Conservation (phyloP, 2,888 invertebrate genomes). For the Pammene aurita region DNA sequence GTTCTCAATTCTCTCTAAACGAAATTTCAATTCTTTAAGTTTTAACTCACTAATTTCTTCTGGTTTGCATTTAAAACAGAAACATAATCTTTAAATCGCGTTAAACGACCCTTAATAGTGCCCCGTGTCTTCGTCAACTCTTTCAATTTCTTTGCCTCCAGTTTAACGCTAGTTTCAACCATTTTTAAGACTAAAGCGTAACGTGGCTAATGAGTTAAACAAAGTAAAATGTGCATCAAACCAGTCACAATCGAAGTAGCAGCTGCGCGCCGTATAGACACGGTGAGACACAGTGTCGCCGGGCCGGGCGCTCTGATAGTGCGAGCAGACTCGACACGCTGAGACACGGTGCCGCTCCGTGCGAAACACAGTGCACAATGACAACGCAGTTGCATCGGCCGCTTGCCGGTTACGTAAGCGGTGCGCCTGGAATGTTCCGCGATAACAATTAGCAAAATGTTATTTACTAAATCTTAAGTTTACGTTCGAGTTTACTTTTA, state of each 20-base stretch:
- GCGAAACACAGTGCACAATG: neutral
- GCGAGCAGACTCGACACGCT: no score
- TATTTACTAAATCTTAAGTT: no score
- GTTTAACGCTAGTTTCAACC: no score
- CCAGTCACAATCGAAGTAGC: neutral
- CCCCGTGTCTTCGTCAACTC: no score
- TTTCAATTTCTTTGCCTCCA: no score
- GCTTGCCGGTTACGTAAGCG: neutral
- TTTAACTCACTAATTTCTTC: slow-evolving; percentile 5
- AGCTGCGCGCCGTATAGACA: neutral
- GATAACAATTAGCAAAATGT: no score
- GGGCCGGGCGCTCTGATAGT: no score
- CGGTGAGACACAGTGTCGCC: no score
- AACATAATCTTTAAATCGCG: no score
- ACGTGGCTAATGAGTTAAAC: slow-evolving; percentile 4
- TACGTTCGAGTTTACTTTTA: no score
- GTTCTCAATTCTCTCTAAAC: slow-evolving; percentile 13
- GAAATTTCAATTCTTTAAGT: slow-evolving; percentile 24
- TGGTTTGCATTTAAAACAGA: neutral
- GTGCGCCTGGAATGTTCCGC: neutral
- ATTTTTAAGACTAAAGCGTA: slow-evolving; percentile 11
- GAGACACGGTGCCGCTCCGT: neutral
- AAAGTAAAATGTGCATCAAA: slow-evolving; percentile 24
- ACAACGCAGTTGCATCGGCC: neutral
- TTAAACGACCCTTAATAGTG: no score